These are phyloP conservation scores for Ptychoptera albimana DNA, from an alignment of 2,888 invertebrate genomes.

Conservation along the genomic window DNA sequence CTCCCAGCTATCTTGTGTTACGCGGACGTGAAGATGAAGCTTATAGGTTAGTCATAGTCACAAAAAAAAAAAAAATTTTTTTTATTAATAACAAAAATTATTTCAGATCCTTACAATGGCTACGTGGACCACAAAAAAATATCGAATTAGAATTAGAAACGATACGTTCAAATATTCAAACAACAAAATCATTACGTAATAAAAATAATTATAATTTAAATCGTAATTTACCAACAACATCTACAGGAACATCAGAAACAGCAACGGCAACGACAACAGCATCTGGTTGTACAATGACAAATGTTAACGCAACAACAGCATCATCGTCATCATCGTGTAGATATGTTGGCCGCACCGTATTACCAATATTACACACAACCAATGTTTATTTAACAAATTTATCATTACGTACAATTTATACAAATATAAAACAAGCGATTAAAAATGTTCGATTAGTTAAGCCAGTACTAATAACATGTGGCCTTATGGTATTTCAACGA, in stretches of 20 bases:
- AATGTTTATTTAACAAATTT: slow-evolving; percentile 5
- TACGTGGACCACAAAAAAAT: slow-evolving; percentile 68
- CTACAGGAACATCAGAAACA: slow-evolving; percentile 29
- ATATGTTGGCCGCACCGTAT: too few species aligned
- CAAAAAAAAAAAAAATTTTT: neutral
- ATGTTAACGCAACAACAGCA: slow-evolving; percentile 22
- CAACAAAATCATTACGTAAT: slow-evolving; percentile 15
- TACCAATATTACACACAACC: neutral
- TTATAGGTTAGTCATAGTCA: slow-evolving; percentile 15
- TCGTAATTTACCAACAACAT: neutral
- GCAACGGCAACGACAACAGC: too few species aligned
- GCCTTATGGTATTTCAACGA: slow-evolving; percentile 79
- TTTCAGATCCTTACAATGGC: slow-evolving; percentile 51
- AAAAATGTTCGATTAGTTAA: slow-evolving; percentile 38
- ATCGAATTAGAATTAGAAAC: slow-evolving; percentile 57
- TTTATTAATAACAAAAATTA: neutral
- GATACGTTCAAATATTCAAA: slow-evolving; percentile 49
- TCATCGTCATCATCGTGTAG: neutral
- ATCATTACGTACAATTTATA: slow-evolving; percentile 27
- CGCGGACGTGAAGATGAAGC: slow-evolving; percentile 63
- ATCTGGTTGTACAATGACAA: slow-evolving; percentile 24
- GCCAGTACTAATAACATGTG: slow-evolving; percentile 68
- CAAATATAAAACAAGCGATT: slow-evolving; percentile 9
- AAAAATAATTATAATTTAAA: neutral
- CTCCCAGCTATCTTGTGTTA: slow-evolving; percentile 68